A percentile compares a stretch with the other conserved stretches of the same genome.
phyloP scores from a whole-genome alignment of 1,140 invertebrate species.

The Drosophila pruinosa region DNA sequence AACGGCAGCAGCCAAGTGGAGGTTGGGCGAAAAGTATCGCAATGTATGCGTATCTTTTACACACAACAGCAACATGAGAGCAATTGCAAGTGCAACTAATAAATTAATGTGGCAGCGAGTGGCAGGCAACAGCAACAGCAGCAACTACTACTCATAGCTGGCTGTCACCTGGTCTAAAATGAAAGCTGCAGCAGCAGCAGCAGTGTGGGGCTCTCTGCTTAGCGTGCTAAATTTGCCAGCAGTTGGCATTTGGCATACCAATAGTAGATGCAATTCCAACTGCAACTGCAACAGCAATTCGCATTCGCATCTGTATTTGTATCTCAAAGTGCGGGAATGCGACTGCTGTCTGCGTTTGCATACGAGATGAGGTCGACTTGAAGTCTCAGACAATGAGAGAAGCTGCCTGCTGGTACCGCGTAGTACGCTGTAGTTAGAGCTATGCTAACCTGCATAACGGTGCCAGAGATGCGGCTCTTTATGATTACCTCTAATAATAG shows the following conservation, averaged over 20 bases:
- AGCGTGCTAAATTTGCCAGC: conserved; percentile 73
- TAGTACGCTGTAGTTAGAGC: conserved; percentile 5
- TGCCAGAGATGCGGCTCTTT: conserved; percentile 63
- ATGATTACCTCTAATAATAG: conserved; percentile 75
- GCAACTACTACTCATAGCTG: conserved; percentile 60
- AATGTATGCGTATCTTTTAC: conserved; percentile 19
- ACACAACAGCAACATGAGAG: conserved; percentile 11
- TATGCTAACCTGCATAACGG: conserved; percentile 76
- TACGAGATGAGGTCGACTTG: conserved; percentile 65
- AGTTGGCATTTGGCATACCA: conserved; percentile 71
- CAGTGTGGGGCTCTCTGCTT: conserved; percentile 13
- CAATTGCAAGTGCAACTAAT: conserved; percentile 68
- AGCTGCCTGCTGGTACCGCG: conserved; percentile 3
- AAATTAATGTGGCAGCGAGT: conserved; percentile 66
- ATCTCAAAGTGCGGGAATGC: conserved; percentile 53
- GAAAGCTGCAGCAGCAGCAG: conserved; percentile 55
- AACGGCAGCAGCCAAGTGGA: neutral
- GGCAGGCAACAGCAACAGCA: conserved; percentile 33
- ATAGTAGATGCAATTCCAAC: conserved; percentile 56
- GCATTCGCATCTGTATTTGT: conserved; percentile 41
- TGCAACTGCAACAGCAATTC: conserved; percentile 6
- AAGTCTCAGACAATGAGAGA: conserved; percentile 18
- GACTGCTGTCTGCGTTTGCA: conserved; percentile 55
- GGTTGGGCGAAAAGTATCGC: neutral
- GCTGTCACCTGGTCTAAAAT: conserved; percentile 72